Evolutionary conservation across 2,797 vertebrate species (phyloP).

Genomic region (Eupleurogrammus muticus): DNA sequence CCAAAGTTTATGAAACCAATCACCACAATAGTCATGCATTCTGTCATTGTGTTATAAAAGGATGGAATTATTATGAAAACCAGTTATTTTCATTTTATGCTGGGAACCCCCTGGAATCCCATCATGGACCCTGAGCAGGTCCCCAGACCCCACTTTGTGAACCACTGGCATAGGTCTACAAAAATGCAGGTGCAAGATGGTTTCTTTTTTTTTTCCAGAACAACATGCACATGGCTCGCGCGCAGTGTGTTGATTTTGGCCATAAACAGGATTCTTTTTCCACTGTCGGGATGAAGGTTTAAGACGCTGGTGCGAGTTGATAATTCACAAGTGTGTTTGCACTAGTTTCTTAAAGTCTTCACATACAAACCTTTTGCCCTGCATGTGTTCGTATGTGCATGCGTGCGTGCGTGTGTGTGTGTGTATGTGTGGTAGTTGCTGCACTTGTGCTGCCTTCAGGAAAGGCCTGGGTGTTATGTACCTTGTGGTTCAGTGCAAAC

Average conservation of each 20-base stretch:
- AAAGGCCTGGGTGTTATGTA: neutral
- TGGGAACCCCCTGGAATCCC: too few relatives aligned
- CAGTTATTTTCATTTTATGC: too few relatives aligned
- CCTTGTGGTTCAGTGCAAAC: neutral
- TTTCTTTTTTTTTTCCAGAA: neutral
- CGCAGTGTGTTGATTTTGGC: neutral
- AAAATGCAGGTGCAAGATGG: conserved; percentile 1
- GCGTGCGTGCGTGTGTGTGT: neutral
- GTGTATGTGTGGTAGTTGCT: conserved; percentile 1
- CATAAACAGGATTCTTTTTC: neutral
- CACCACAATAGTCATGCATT: too few relatives aligned
- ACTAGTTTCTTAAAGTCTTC: neutral
- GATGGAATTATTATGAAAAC: too few relatives aligned
- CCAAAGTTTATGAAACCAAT: too few relatives aligned
- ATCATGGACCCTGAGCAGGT: too few relatives aligned
- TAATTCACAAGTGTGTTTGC: neutral
- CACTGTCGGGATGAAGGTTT: neutral
- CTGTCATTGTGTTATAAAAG: too few relatives aligned
- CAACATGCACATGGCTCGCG: neutral
- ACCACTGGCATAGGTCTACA: too few relatives aligned
- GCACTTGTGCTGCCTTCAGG: neutral
- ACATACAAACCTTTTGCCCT: neutral
- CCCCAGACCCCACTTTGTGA: too few relatives aligned
- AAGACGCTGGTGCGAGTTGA: too few relatives aligned
- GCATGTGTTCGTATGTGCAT: neutral